Conservation (phyloP, 2,797 vertebrate genomes). For the Myotis pilosus region DNA sequence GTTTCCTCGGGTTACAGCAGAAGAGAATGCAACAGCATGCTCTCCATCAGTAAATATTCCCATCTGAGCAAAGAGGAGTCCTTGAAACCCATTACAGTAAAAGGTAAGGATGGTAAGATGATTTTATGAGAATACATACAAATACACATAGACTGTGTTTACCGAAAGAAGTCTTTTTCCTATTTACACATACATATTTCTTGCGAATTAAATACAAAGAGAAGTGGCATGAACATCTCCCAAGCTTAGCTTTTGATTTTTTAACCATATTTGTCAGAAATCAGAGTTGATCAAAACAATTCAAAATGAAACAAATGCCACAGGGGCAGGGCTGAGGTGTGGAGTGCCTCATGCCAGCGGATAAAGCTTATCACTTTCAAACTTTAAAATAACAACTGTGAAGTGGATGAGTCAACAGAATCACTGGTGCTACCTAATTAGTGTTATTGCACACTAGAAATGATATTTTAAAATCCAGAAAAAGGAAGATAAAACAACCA, state of each 20-base stretch:
- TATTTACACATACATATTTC: background rate
- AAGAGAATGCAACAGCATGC: constrained; percentile 49
- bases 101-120: background rate
- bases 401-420: constrained; percentile 28
- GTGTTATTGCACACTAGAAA: constrained; percentile 40
- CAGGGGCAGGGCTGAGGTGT: background rate
- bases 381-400: constrained; percentile 10
- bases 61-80: constrained; percentile 32
- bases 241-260: constrained; percentile 27
- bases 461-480: constrained; percentile 36
- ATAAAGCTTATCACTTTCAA: background rate
- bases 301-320: background rate
- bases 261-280: background rate
- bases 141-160: background rate
- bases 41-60: constrained; percentile 70
- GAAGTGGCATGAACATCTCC: background rate
- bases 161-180: background rate
- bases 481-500: constrained; percentile 54
- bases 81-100: background rate
- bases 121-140: background rate
- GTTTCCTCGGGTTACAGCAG: constrained; percentile 67
- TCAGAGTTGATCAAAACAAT: background rate
- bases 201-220: constrained; percentile 5
- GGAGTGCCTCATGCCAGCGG: fast-evolving
- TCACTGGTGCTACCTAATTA: constrained; percentile 34